phyloP scores from a whole-genome alignment of 2,113 vertebrate genomes.

The Tachycineta bicolor region DNA sequence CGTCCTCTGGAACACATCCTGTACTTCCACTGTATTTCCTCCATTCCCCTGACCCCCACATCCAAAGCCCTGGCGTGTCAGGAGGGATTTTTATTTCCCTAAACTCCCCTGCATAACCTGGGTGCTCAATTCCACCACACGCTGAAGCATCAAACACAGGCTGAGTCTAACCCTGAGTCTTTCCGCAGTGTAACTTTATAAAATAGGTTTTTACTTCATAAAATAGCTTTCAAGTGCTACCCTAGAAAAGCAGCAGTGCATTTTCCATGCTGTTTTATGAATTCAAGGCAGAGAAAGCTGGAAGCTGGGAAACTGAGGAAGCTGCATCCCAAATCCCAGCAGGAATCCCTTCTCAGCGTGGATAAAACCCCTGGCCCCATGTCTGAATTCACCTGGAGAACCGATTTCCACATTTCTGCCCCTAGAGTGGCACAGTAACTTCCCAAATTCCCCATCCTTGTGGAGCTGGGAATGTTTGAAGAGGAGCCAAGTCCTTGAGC shows the following conservation, averaged over 20 bases:
- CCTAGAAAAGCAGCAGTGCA: background rate
- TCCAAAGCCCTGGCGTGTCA: background rate
- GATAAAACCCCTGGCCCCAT: background rate
- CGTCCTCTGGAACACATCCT: too few species aligned
- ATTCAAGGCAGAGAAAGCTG: background rate
- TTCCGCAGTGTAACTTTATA: background rate
- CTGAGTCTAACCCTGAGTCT: background rate
- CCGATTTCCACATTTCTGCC: conserved; percentile 14
- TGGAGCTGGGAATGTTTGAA: background rate
- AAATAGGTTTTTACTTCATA: background rate
- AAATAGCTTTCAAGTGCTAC: background rate
- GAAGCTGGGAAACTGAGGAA: background rate
- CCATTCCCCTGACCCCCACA: background rate
- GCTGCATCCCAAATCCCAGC: background rate
- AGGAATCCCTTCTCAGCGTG: background rate
- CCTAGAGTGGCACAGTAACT: conserved; percentile 46
- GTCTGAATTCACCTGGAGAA: background rate
- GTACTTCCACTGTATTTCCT: too few species aligned
- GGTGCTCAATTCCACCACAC: background rate
- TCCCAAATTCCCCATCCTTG: background rate
- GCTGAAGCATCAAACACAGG: background rate
- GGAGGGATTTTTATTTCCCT: background rate
- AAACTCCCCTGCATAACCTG: background rate
- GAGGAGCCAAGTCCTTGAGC: conserved; percentile 32
- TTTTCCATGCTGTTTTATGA: background rate